A percentile compares a stretch with the other conserved stretches of the same genome.
These are phyloP conservation scores for Nomada ferruginata DNA, from an alignment of 2,888 invertebrate species.

Conservation along the genomic window DNA sequence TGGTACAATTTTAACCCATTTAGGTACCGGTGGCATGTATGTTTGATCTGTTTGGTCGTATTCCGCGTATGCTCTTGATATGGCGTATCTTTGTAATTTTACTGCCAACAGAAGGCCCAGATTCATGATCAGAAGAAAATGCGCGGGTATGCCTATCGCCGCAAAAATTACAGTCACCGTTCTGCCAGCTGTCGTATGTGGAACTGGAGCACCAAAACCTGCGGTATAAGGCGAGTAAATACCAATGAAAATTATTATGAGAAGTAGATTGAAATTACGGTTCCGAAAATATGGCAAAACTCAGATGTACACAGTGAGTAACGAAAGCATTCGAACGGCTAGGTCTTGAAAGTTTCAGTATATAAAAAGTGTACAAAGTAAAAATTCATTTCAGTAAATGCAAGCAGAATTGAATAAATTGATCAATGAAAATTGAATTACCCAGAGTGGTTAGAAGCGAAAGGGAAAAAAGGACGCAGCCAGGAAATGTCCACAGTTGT, in stretches of 20 bases:
- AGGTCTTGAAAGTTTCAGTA: too few relatives aligned
- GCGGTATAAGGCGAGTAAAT: conserved; percentile 52
- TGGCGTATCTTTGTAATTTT: conserved; percentile 84
- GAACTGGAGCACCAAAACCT: conserved; percentile 91
- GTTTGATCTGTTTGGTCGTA: conserved; percentile 50
- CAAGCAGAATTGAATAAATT: too few relatives aligned
- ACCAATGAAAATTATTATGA: background rate
- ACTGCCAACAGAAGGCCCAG: conserved; percentile 85
- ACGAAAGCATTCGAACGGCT: too few relatives aligned
- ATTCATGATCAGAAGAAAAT: conserved; percentile 87
- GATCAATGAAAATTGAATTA: conserved; percentile 73
- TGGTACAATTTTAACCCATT: conserved; percentile 79
- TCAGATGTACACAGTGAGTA: too few relatives aligned
- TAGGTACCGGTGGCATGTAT: conserved; percentile 71
- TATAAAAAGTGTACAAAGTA: too few relatives aligned
- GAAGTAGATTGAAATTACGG: too few relatives aligned
- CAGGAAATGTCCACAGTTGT: conserved; percentile 89
- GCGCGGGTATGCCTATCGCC: conserved; percentile 88
- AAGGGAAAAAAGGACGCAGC: conserved; percentile 88
- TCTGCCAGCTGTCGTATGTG: conserved; percentile 88
- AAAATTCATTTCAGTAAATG: background rate
- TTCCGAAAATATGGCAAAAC: too few relatives aligned
- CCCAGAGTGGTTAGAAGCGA: conserved; percentile 90
- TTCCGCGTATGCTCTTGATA: conserved; percentile 65
- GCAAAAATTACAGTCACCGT: conserved; percentile 88